Base-by-base conservation (phyloP, 2,797 vertebrate species). In the Chaenodraco wilsoni region DNA sequence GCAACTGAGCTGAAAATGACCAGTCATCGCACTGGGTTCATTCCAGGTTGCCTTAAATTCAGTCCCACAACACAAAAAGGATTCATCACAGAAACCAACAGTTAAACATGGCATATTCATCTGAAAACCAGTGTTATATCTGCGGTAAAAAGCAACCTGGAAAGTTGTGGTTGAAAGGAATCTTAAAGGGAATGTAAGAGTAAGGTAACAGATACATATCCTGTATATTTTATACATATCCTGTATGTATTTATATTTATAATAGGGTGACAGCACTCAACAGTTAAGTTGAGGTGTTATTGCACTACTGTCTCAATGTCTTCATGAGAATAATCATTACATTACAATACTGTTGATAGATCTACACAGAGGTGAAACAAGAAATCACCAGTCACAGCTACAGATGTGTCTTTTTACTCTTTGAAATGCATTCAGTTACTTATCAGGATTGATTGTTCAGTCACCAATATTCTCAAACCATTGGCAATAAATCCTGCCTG, bases 281-380 rank as follows among this genome's bases (percentile, higher is more conserved):
- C 91, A 89, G 83, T 87, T 81, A 87, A 40, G 87, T 85, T 17
- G 87, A 92, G 90, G 87, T 93, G 92, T 92, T 92, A 92, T 93
- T 92, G 86, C 93, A 94, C 91, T 89, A 93, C 89, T 87, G 92
- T 93, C 89, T 92, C 80, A 91, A 91, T 81, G 87, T 92, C 87
- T 90, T 88, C 40, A 89, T 89, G 79, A 91, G 89, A 89, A 90
- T 90, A 89, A 91, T 88, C 87, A 91, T 92, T 87, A 87, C 84
- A 88, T 80, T 84, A 91, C 92, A 87, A 89, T 87, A 92, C 91
- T 76, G 90, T 87, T 84, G 88, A 91, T 81, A 88, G 86, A 82
- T 87, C 87, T 92, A 91, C 93, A 91, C 84, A 88, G 83, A 89
- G 79, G 80, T 89, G 86, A 87, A 91, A 93, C 90, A 81, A 89